Evolutionary conservation across 2,113 vertebrate genomes (phyloP).

Genomic region (Istiophorus platypterus): DNA sequence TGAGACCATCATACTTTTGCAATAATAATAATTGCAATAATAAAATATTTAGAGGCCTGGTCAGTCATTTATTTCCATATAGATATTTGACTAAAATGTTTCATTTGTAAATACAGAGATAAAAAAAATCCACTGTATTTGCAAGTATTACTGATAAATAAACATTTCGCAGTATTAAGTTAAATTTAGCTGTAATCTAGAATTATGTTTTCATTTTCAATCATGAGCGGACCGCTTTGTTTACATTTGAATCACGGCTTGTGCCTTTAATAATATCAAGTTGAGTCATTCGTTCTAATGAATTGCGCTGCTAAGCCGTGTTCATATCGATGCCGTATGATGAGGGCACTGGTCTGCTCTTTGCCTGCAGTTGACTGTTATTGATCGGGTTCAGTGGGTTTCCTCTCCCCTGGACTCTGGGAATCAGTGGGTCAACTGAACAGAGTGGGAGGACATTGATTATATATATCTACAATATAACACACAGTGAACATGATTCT

Average conservation of each 20-base stretch:
- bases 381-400: conserved; percentile 53
- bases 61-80: not conserved
- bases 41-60: not conserved
- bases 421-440: conserved; percentile 47
- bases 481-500: not conserved
- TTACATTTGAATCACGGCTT: conserved; percentile 6
- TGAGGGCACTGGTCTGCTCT: conserved; percentile 20
- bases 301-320: conserved; percentile 15
- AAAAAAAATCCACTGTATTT: no score
- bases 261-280: not conserved
- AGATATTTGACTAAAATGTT: no score
- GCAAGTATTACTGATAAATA: no score
- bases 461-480: conserved; percentile 35
- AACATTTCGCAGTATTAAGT: not conserved
- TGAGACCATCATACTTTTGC: no score
- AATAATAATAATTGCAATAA: not conserved
- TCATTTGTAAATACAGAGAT: no score
- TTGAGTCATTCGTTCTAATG: conserved; percentile 23
- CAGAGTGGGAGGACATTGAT: conserved; percentile 30
- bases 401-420: conserved; percentile 25
- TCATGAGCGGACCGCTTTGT: not conserved
- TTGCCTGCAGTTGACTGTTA: conserved; percentile 30
- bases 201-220: not conserved
- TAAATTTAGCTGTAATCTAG: not conserved
- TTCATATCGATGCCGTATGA: conserved; percentile 20